Evolutionary conservation across 92 coral and sea anemone species (phyloP).

Genomic region (Porites lobata): DNA sequence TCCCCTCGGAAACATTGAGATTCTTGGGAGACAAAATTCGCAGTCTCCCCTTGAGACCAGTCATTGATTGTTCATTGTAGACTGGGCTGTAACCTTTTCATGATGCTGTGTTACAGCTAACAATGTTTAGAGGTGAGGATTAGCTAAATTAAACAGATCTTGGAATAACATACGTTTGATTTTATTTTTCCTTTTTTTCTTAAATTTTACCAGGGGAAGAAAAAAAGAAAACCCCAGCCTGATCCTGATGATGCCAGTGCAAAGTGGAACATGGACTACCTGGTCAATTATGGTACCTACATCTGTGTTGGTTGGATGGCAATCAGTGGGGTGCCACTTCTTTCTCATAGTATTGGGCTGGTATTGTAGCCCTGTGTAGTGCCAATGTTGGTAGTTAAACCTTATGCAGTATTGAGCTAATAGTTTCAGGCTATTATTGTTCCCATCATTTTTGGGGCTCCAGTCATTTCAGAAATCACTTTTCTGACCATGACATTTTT

Average conservation of each 20-base stretch:
- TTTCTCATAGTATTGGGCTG: conserved; percentile 87
- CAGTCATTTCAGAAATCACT: not conserved
- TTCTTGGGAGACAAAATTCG: too few species aligned
- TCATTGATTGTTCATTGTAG: too few species aligned
- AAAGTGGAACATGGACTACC: conserved; percentile 84
- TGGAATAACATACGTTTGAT: not conserved
- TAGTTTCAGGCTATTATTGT: not conserved
- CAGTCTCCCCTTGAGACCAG: too few species aligned
- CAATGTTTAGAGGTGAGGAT: not conserved
- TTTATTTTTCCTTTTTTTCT: not conserved
- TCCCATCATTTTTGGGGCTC: not conserved
- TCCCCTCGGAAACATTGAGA: too few species aligned
- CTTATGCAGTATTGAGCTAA: not conserved
- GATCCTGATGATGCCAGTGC: conserved; percentile 66
- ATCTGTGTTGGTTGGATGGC: conserved; percentile 96
- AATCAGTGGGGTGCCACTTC: conserved; percentile 86
- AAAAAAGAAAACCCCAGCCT: conserved; percentile 77
- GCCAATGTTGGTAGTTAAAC: not conserved
- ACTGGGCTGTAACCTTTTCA: too few species aligned
- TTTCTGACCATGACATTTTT: not conserved
- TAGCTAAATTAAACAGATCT: too few species aligned
- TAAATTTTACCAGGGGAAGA: conserved; percentile 51
- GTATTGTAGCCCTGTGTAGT: conserved; percentile 47
- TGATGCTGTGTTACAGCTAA: not conserved
- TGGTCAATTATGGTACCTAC: conserved; percentile 86